A percentile compares a stretch with the other conserved stretches of the same genome.
These are phyloP conservation scores for Coremacera marginata DNA, from an alignment of 2,888 invertebrate genomes.

Conservation along the genomic window DNA sequence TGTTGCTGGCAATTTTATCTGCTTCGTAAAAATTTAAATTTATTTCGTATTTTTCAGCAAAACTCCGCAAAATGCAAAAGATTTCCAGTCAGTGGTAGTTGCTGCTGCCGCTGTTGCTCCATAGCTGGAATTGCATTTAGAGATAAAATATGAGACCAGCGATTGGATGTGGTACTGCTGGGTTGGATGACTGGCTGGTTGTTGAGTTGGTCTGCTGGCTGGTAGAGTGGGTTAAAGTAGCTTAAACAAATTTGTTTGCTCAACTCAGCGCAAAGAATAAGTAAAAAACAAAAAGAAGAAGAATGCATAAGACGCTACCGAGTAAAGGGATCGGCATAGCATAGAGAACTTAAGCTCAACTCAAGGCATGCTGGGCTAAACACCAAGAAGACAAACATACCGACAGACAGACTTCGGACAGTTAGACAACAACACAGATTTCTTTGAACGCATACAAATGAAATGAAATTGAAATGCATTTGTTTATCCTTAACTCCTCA, in stretches of 20 bases:
- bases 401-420: conserved; percentile 1
- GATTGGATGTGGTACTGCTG: conserved; percentile 25
- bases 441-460: conserved; percentile 19
- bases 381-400: background rate
- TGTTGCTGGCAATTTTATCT: conserved; percentile 34
- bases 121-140: conserved; percentile 18
- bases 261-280: conserved; percentile 1
- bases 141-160: conserved; percentile 38
- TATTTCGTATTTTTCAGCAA: conserved; percentile 35
- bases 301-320: background rate
- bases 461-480: conserved; percentile 34
- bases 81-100: conserved; percentile 6
- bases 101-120: conserved; percentile 26
- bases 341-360: background rate
- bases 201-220: no score
- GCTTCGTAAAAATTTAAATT: conserved; percentile 38
- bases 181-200: background rate
- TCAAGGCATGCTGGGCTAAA: background rate
- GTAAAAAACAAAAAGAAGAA: background rate
- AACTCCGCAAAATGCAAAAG: conserved; percentile 23
- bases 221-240: background rate
- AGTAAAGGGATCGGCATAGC: background rate
- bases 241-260: conserved; percentile 38
- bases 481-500: conserved; percentile 16
- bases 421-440: conserved; percentile 27